A percentile compares a stretch with the other conserved stretches of the same genome.
These are phyloP conservation scores for Spinibarbus caldwelli DNA, from an alignment of 2,797 vertebrate genomes.

Conservation along the genomic window DNA sequence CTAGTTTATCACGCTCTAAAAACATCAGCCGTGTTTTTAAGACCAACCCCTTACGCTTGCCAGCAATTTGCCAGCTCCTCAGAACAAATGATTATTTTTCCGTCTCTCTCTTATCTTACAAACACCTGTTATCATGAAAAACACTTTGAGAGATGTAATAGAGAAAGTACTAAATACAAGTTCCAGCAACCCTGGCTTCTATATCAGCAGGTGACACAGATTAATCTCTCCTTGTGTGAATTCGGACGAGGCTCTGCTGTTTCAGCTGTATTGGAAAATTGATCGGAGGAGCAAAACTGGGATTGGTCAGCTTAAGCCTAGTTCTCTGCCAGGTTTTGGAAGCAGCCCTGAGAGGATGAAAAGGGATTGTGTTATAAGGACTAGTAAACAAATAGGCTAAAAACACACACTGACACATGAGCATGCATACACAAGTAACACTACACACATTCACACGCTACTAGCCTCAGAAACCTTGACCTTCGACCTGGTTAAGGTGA, in stretches of 20 bases:
- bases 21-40: not conserved
- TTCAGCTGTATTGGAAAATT: constrained; percentile 41
- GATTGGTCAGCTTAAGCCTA: constrained; percentile 15
- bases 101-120: constrained; percentile 18
- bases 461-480: not conserved
- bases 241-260: constrained; percentile 29
- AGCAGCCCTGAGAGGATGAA: not conserved
- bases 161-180: constrained; percentile 41
- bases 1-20: constrained; percentile 28
- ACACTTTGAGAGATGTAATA: constrained; percentile 26
- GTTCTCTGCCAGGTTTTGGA: constrained; percentile 14
- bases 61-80: constrained; percentile 32
- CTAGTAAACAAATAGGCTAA: constrained; percentile 6
- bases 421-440: not conserved
- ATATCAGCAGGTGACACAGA: constrained; percentile 41
- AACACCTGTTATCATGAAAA: constrained; percentile 39
- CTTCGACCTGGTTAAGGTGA: not conserved
- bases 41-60: constrained; percentile 2
- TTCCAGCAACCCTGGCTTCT: constrained; percentile 12
- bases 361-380: constrained; percentile 31
- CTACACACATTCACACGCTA: not conserved
- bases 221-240: constrained; percentile 25
- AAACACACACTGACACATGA: not conserved
- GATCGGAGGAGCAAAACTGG: not conserved
- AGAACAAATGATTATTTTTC: constrained; percentile 27